Evolutionary conservation across 2,113 vertebrate genomes (phyloP), one percentile per base, ranked within the genome.

Genomic region (Platysternon megacephalum): DNA sequence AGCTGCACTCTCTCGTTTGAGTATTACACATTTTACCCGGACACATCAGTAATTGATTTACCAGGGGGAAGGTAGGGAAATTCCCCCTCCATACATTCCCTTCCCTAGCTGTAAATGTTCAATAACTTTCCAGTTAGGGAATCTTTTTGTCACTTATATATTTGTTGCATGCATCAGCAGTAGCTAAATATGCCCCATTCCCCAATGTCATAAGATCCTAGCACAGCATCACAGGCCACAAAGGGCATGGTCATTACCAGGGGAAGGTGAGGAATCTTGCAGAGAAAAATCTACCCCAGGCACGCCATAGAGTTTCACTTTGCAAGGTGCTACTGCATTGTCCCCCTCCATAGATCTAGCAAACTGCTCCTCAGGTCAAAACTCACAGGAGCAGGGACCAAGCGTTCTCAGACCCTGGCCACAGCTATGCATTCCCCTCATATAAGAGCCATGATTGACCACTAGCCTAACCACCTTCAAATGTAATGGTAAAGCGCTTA

Each of bases 1-100:
- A 3, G 11, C 19, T 42, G 19, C 72, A 24, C 19, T 6, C 19
- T 22, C 68, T 12, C 2, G 11, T 42, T 24, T 72, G 65, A 22
- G n/a, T 72, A 39, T 22, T 39, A 39, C 65, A 21, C 35, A 9
- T 72, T 39, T 39, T 72, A 72, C 65, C n/a, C 35, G 4, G 8
- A 29, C 42, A 26, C 11, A 72, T 39, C 24, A 78, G 11, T 4
- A 11, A 2, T 7, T 46, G 44, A 76, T 14, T 11, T 26, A 44
- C 22, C 5, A 3, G 86, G 84, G 88, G 39, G 87, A 86, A n/a
- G 55, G 56, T 44, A 3, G 90, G 94, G 95, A 95, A 96, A 85
- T 83, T 44, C 94, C 93, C 90, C 42, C 11, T 0, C 7, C 0
- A 9, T 19, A 9, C 0, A 1, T 5, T 28, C 35, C 22, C 11